Percentiles rank a stretch among this genome's conserved stretches.
phyloP scores from a whole-genome alignment of 2,797 vertebrate genomes.

The Sebastes elongatus region DNA sequence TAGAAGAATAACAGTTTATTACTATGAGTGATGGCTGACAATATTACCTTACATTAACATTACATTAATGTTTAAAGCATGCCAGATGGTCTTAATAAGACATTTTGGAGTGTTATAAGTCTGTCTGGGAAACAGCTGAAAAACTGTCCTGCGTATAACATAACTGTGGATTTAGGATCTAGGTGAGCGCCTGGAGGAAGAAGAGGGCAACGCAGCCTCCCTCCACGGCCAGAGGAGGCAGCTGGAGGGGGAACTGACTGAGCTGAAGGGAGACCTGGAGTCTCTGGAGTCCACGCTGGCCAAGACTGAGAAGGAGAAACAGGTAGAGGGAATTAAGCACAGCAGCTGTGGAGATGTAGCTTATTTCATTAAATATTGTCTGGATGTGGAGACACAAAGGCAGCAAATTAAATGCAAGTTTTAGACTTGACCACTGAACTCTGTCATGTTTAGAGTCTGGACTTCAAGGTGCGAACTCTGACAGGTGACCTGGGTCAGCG shows the following conservation, averaged over 20 bases:
- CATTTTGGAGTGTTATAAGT: background rate
- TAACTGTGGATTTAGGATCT: conserved; percentile 37
- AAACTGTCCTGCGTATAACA: background rate
- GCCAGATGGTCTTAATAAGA: background rate
- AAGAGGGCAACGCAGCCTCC: conserved; percentile 66
- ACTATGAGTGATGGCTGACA: background rate
- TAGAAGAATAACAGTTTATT: background rate
- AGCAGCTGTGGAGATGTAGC: background rate
- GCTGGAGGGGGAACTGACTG: conserved; percentile 75
- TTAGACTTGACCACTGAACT: background rate
- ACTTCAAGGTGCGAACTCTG: conserved; percentile 76
- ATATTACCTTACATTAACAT: background rate
- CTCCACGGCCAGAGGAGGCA: conserved; percentile 67
- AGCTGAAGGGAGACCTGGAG: conserved; percentile 81
- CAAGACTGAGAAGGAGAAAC: conserved; percentile 84
- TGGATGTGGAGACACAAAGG: background rate
- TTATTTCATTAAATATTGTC: background rate
- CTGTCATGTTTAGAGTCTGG: conserved; percentile 69
- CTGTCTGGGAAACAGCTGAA: background rate
- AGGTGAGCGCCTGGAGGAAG: conserved; percentile 79
- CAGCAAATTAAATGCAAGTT: background rate
- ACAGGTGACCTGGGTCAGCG: conserved; percentile 77
- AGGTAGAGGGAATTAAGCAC: conserved; percentile 51
- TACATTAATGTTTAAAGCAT: background rate
- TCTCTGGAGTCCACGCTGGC: conserved; percentile 77